A percentile compares a stretch with the other conserved stretches of the same genome.
phyloP scores from a whole-genome alignment of 2,113 vertebrate genomes.

The Amblyornis subalaris region DNA sequence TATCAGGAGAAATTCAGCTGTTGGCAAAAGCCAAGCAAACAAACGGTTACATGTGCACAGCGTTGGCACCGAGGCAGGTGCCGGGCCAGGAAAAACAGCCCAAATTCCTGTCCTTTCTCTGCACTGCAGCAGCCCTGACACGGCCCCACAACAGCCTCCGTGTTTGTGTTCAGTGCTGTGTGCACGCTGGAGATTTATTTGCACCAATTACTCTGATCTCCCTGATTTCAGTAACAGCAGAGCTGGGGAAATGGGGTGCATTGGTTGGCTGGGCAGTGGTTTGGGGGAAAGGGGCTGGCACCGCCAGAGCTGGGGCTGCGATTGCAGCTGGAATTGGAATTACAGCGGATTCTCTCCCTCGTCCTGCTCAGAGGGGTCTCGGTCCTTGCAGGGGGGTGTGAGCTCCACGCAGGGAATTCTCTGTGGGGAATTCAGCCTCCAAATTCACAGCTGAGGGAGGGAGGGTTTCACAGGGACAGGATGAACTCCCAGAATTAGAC shows the following conservation, averaged over 20 bases:
- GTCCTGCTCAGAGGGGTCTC: neutral
- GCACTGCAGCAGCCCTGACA: neutral
- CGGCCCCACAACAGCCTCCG: neutral
- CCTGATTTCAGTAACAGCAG: rapidly evolving
- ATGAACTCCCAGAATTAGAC: neutral
- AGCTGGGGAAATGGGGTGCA: neutral
- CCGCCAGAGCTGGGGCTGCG: neutral
- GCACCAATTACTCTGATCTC: rapidly evolving
- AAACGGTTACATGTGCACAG: neutral
- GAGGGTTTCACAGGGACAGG: neutral
- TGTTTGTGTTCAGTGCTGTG: neutral
- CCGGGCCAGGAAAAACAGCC: neutral
- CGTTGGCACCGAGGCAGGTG: neutral
- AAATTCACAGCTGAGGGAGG: neutral
- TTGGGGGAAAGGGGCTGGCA: neutral
- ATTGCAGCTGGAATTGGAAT: neutral
- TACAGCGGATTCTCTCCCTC: neutral
- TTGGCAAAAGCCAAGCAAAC: neutral
- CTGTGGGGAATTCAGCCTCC: neutral
- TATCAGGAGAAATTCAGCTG: neutral
- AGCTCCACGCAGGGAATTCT: neutral
- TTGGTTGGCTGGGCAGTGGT: neutral
- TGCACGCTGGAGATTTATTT: neutral
- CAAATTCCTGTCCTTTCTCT: neutral
- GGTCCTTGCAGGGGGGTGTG: neutral